Evolutionary conservation across 2,113 vertebrate species (phyloP).

Genomic region (Eulacestoma nigropectus): DNA sequence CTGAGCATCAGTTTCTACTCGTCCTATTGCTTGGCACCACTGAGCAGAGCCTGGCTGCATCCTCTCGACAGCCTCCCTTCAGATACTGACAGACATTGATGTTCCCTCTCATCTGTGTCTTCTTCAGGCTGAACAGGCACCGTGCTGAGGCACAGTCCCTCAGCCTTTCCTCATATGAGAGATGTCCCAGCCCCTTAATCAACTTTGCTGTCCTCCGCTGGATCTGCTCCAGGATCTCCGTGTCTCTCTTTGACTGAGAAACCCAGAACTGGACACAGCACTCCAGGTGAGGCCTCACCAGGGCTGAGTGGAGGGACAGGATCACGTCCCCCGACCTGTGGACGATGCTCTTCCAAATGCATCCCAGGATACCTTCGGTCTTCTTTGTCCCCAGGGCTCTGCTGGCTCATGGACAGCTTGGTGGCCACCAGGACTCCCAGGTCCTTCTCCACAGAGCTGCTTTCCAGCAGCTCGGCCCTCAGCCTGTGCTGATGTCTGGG

Average conservation of each 20-base stretch:
- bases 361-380: no score
- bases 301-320: neutral
- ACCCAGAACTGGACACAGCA: accelerated
- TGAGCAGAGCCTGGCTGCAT: neutral
- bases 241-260: neutral
- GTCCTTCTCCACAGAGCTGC: neutral
- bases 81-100: neutral
- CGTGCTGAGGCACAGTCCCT: no score
- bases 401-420: neutral
- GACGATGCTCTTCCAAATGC: accelerated
- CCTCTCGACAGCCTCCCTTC: neutral
- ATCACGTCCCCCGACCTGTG: accelerated
- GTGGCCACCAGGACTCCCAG: neutral
- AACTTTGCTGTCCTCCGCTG: neutral
- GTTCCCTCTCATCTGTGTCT: neutral
- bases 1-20: neutral
- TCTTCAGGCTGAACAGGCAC: neutral
- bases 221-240: accelerated
- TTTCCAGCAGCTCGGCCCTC: neutral
- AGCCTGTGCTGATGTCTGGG: neutral
- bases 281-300: no score
- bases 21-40: accelerated
- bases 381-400: neutral
- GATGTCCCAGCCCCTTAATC: neutral
- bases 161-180: neutral